Evolutionary conservation across 2,797 vertebrate species (phyloP).

Genomic region (Leucoraja ocellata): DNA sequence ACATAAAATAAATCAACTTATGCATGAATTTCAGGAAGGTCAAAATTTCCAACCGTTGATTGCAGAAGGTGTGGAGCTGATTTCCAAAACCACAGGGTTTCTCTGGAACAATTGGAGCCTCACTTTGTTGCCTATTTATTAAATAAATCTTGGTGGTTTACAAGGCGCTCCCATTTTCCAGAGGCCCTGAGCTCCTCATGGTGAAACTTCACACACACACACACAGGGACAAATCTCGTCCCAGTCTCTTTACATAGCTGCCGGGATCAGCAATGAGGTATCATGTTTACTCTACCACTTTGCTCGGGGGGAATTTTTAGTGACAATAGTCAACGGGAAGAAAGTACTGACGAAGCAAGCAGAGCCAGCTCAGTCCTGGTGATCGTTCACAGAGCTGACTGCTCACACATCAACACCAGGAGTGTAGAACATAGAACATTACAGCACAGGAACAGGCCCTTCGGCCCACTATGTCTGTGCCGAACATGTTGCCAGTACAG

Average conservation of each 20-base stretch:
- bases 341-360: not conserved
- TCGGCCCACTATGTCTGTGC: no score
- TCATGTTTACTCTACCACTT: not conserved
- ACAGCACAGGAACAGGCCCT: no score
- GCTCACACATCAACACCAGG: no score
- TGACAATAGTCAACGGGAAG: not conserved
- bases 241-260: not conserved
- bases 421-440: no score
- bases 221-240: not conserved
- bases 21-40: not conserved
- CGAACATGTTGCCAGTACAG: no score
- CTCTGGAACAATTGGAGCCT: not conserved
- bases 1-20: no score
- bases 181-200: not conserved
- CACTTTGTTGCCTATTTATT: not conserved
- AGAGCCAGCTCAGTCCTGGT: not conserved
- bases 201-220: not conserved
- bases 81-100: not conserved
- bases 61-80: not conserved
- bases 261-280: not conserved
- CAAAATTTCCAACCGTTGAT: not conserved
- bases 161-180: not conserved
- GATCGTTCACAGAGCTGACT: not conserved
- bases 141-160: not conserved
- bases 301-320: not conserved